Evolutionary conservation across 2,888 invertebrate species (phyloP).

Genomic region (Ephialtes manifestator): DNA sequence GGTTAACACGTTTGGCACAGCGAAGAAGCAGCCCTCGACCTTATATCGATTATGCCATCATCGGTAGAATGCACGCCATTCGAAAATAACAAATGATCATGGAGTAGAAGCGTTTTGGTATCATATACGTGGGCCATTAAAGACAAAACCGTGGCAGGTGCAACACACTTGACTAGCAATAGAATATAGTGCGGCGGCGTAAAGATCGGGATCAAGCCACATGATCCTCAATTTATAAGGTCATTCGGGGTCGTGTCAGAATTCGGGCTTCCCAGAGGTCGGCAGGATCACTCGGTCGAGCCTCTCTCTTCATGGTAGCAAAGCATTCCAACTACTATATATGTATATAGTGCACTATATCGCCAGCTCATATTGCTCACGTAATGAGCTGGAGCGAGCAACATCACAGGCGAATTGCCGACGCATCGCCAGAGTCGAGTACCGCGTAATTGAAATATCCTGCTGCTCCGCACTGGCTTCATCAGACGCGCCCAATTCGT

Average conservation of each 20-base stretch:
- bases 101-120: slow-evolving; percentile 17
- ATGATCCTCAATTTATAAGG: slow-evolving; percentile 60
- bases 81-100: slow-evolving; percentile 41
- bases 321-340: not conserved
- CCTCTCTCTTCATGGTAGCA: slow-evolving; percentile 28
- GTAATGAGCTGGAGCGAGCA: slow-evolving; percentile 63
- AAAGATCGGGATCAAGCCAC: slow-evolving; percentile 1
- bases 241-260: slow-evolving; percentile 63
- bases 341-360: slow-evolving; percentile 2
- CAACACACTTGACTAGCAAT: not conserved
- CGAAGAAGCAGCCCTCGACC: slow-evolving; percentile 10
- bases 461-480: slow-evolving; percentile 34
- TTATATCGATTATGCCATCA: slow-evolving; percentile 53
- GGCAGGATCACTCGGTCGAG: slow-evolving; percentile 27
- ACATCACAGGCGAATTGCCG: slow-evolving; percentile 67
- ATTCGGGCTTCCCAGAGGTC: slow-evolving; percentile 46
- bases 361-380: slow-evolving; percentile 61
- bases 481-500: slow-evolving; percentile 16
- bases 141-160: slow-evolving; percentile 3
- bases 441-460: slow-evolving; percentile 83
- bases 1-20: slow-evolving; percentile 21
- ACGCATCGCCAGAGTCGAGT: slow-evolving; percentile 43
- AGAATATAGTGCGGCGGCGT: not conserved
- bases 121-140: slow-evolving; percentile 41
- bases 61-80: slow-evolving; percentile 18